Base-by-base conservation (phyloP, 2,797 vertebrate genomes). In the Darevskia mixta region DNA sequence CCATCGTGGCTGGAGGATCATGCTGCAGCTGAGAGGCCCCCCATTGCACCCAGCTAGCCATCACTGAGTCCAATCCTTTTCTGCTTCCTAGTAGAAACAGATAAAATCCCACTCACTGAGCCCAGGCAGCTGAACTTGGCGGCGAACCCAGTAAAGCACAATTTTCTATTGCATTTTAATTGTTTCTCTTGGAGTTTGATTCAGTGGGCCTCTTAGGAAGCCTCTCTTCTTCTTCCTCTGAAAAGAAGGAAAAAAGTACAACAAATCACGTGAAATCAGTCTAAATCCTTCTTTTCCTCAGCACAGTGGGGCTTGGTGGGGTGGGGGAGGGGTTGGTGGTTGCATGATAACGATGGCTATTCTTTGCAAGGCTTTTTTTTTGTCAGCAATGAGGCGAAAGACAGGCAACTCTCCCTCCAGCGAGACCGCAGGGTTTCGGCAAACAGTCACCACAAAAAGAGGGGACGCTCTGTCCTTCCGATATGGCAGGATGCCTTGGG, bases 381-480 rank as follows among this genome's bases (percentile, higher is more conserved):
- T 85, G 69, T 73, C 61, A 23, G 20, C 67, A 75, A 84, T 58
- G n/a, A 77, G 32, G 86, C 6, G 3, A 32, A 81, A 69, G 69
- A 91, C 89, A 90, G 90, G 93, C 92, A 86, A 20, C 85, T 32
- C 75, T 78, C 77, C 89, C 89, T 92, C 88, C 67, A 66, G 43
- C 43, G 85, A 29, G 18, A 35, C 43, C 25, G 2, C 3, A 2
- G 66, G 78, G 43, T 4, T 45, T 79, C 94, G 93, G 93, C 95
- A 94, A 4, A 1, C 45, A 41, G 35, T 71, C 29, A 18, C 71
- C 32, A 73, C 85, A 49, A 76, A 86, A 89, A 83, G 83, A 94
- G 82, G 91, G 91, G 77, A 85, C 87, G 80, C 88, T 84, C 87
- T 93, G 95, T 95, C 71, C 86, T 79, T 23, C 73, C 86, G 66